Percentiles rank a stretch among this genome's conserved stretches.
Evolutionary conservation across 2,113 vertebrate species (phyloP).

Genomic region (Gila orcuttii): DNA sequence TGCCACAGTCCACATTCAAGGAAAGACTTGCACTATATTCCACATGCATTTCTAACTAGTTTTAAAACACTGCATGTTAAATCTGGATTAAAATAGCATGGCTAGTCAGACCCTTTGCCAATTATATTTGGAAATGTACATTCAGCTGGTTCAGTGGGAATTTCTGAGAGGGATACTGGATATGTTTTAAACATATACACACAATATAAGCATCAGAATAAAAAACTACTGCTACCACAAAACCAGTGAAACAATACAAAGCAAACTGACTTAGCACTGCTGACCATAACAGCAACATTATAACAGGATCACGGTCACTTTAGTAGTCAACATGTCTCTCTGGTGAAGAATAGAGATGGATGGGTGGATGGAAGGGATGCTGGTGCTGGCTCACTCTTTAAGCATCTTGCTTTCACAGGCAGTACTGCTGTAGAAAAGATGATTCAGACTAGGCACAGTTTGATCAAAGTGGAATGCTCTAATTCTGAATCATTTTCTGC

Average conservation of each 20-base stretch:
- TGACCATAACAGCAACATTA: background rate
- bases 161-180: background rate
- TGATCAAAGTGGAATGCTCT: slow-evolving; percentile 2
- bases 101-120: background rate
- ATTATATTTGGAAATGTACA: background rate
- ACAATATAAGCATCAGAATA: background rate
- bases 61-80: background rate
- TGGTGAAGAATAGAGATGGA: slow-evolving; percentile 16
- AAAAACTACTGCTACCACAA: background rate
- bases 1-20: background rate
- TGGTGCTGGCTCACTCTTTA: slow-evolving; percentile 58
- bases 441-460: slow-evolving; percentile 34
- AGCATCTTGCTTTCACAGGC: slow-evolving; percentile 49
- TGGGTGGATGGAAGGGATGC: slow-evolving; percentile 28
- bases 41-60: background rate
- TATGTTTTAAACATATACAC: background rate
- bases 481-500: background rate
- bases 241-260: background rate
- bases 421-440: slow-evolving; percentile 34
- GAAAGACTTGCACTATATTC: background rate
- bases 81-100: background rate
- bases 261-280: background rate
- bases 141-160: background rate
- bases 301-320: background rate
- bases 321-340: background rate